phyloP scores from a whole-genome alignment of 2,888 invertebrate species.

The Pemphredon lugubris region DNA sequence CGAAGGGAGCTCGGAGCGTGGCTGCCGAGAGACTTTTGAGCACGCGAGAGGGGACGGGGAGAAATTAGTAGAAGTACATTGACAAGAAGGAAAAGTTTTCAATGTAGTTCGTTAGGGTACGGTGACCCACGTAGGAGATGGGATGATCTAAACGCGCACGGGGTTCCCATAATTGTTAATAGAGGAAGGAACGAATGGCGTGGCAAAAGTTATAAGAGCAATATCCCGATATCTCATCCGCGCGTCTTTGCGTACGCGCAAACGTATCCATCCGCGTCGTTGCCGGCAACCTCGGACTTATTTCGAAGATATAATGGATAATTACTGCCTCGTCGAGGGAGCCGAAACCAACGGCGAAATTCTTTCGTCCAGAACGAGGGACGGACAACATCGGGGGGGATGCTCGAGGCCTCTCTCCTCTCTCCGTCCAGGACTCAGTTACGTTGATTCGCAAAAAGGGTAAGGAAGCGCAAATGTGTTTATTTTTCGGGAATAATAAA shows the following conservation, averaged over 20 bases:
- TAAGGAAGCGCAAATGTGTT: slow-evolving; percentile 65
- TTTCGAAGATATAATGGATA: slow-evolving; percentile 21
- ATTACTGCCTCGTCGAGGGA: slow-evolving; percentile 36
- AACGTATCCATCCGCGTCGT: no score
- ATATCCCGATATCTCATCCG: no score
- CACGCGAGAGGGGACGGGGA: background rate
- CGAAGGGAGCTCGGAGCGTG: background rate
- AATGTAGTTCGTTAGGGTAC: slow-evolving; percentile 31
- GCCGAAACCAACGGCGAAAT: slow-evolving; percentile 42
- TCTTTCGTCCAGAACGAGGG: slow-evolving; percentile 54
- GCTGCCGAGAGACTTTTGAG: slow-evolving; percentile 1
- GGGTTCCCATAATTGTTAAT: no score
- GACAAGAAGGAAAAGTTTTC: slow-evolving; percentile 27
- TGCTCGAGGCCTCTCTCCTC: slow-evolving; percentile 23
- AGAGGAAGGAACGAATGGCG: no score
- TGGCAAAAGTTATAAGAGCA: no score
- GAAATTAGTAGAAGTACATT: slow-evolving; percentile 37
- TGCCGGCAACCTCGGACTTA: background rate
- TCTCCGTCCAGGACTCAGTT: background rate
- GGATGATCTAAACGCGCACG: background rate
- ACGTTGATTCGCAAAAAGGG: slow-evolving; percentile 12
- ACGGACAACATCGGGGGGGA: slow-evolving; percentile 16
- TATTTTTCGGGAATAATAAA: slow-evolving; percentile 68
- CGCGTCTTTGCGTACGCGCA: no score
- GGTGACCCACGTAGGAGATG: slow-evolving; percentile 1